phyloP scores from a whole-genome alignment of 2,888 invertebrate species.

The Tiphia femorata region DNA sequence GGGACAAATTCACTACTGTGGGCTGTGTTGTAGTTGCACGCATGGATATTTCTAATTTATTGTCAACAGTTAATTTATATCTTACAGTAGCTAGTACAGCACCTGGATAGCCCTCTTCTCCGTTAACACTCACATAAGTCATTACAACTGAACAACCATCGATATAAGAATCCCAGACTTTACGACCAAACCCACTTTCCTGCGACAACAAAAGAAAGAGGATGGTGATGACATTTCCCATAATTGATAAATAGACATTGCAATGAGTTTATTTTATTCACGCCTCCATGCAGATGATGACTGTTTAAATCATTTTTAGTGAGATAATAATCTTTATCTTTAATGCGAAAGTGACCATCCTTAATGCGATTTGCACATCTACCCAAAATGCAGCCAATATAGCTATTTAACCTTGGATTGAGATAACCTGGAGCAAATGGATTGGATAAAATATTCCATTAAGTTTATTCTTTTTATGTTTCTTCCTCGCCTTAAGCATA shows the following conservation, averaged over 20 bases:
- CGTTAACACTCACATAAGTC: constrained; percentile 71
- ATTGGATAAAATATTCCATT: background rate
- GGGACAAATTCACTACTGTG: constrained; percentile 75
- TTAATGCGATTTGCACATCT: constrained; percentile 86
- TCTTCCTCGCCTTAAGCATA: background rate
- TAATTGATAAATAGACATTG: background rate
- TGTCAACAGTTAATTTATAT: constrained; percentile 70
- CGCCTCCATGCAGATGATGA: constrained; percentile 85
- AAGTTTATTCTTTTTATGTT: background rate
- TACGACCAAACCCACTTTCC: constrained; percentile 55
- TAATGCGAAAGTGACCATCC: constrained; percentile 78
- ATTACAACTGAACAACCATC: constrained; percentile 67
- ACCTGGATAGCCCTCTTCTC: constrained; percentile 76
- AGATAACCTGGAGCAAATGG: constrained; percentile 74
- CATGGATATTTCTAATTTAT: constrained; percentile 71
- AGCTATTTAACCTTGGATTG: constrained; percentile 76
- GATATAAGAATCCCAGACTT: constrained; percentile 70
- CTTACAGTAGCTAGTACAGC: constrained; percentile 70
- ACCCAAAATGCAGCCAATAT: constrained; percentile 89
- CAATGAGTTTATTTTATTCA: constrained; percentile 46
- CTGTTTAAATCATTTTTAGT: constrained; percentile 78
- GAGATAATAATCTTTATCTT: constrained; percentile 77
- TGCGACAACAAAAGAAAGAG: too few relatives aligned
- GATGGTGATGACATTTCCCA: too few relatives aligned
- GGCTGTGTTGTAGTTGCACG: constrained; percentile 71